These are phyloP conservation scores for Sarcophaga caerulescens DNA, from an alignment of 2,888 invertebrate genomes.

Conservation along the genomic window DNA sequence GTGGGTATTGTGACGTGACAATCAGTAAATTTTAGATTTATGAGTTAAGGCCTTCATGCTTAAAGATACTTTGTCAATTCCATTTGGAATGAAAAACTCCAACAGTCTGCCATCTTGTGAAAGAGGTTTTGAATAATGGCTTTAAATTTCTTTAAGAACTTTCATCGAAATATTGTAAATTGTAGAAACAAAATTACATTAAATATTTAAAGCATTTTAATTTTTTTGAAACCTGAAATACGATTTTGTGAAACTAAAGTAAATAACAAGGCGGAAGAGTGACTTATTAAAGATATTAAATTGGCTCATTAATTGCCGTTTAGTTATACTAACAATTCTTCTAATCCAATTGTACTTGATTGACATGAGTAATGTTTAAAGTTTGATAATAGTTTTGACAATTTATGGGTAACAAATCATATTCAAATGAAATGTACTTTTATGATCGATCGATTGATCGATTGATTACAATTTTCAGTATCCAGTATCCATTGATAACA, in stretches of 20 bases:
- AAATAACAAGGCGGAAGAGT: too few relatives aligned
- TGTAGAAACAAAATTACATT: too few relatives aligned
- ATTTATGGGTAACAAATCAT: constrained; percentile 36
- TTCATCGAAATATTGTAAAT: too few relatives aligned
- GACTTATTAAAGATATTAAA: too few relatives aligned
- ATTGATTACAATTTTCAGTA: background rate
- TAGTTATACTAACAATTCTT: background rate
- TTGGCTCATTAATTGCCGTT: too few relatives aligned
- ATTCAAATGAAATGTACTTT: background rate
- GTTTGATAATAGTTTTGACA: constrained; percentile 48
- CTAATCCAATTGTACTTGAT: background rate
- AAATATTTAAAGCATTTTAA: too few relatives aligned
- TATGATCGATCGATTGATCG: constrained; percentile 29
- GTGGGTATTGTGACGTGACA: constrained; percentile 18
- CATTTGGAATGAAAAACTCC: constrained; percentile 4
- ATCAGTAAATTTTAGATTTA: constrained; percentile 13
- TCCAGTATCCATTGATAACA: background rate
- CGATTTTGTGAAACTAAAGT: too few relatives aligned
- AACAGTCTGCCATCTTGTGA: too few relatives aligned
- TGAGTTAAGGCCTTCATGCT: constrained; percentile 41
- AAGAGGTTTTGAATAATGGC: too few relatives aligned
- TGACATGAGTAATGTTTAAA: constrained; percentile 41
- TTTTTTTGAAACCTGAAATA: too few relatives aligned
- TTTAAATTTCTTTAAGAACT: too few relatives aligned
- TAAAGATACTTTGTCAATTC: constrained; percentile 12